Evolutionary conservation across 2,797 vertebrate species (phyloP), one percentile per base, ranked within the genome.

Genomic region (Crypturellus tataupa): DNA sequence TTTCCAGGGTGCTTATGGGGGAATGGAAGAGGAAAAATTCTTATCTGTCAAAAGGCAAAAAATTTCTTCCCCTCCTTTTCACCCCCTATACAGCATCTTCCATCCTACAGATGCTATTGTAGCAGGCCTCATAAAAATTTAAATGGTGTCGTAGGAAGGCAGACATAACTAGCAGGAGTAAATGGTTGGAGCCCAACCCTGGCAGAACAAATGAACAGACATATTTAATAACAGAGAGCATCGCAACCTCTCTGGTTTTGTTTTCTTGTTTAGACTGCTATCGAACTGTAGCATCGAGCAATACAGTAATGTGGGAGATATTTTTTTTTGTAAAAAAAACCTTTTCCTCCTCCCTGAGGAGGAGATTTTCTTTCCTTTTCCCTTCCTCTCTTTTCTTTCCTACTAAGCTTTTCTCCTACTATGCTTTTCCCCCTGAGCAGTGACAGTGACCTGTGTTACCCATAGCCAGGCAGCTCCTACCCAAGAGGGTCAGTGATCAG

Each of bases 71-170:
- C 51, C 69, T 90, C 17, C 37, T 64, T 18, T 83, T 87, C 53
- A 65, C 56, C 20, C 42, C 25, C 60, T 39, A 7, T 76, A n/a
- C 70, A 87, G 56, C 33, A 95, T 89, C 62, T 94, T 94, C 17
- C 39, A 93, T 70, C 29, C 49, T 89, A 69, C 64, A 88, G 56
- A 79, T 87, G 82, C 58, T 77, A 59, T 86, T 87, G 62, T 68
- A 84, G 31, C 46, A 87, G 90, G 70, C 31, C 91, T 96, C 68
- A 94, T 95, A 94, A 96, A 96, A 94, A 95, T 94, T 91, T 83
- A 96, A 94, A 91, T 93, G 37, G 75, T 95, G 64, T 65, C 64
- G 91, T 42, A 88, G 59, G 51, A 44, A 89, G 75, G 69, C 70
- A 90, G 65, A 78, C 11, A 9, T n/a, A 94, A 84, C 23, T n/a